A percentile compares a stretch with the other conserved stretches of the same genome.
Evolutionary conservation across 2,113 vertebrate genomes (phyloP).

Genomic region (Brachionichthys hirsutus): DNA sequence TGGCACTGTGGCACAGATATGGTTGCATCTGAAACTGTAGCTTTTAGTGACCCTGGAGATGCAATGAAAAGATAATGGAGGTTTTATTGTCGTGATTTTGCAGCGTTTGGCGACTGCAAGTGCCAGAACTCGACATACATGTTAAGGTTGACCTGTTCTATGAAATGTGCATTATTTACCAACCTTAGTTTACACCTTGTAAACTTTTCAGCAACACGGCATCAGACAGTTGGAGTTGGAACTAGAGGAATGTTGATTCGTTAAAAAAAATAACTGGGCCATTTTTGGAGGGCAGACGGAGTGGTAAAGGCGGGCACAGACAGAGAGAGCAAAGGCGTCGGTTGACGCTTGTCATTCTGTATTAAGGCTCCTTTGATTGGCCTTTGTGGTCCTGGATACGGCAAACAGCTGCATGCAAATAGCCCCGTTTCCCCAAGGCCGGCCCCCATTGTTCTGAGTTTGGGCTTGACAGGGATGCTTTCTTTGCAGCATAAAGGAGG

Average conservation of each 20-base stretch:
- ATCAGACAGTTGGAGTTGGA: slow-evolving; percentile 23
- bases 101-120: slow-evolving; percentile 36
- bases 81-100: slow-evolving; percentile 47
- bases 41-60: slow-evolving; percentile 58
- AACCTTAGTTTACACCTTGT: slow-evolving; percentile 57
- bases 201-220: slow-evolving; percentile 20
- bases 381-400: slow-evolving; percentile 90
- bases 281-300: slow-evolving; percentile 55
- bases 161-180: slow-evolving; percentile 16
- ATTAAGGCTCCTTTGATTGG: slow-evolving; percentile 88
- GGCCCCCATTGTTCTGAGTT: slow-evolving; percentile 86
- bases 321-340: slow-evolving; percentile 70
- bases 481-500: slow-evolving; percentile 84
- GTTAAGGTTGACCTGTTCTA: slow-evolving; percentile 29
- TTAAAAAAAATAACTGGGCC: slow-evolving; percentile 39
- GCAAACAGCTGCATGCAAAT: slow-evolving; percentile 98
- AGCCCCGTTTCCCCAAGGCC: slow-evolving; percentile 80
- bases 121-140: slow-evolving; percentile 36
- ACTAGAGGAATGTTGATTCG: slow-evolving; percentile 59
- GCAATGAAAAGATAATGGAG: slow-evolving; percentile 53
- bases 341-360: slow-evolving; percentile 85
- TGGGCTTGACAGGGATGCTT: slow-evolving; percentile 88
- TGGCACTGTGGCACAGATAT: slow-evolving; percentile 54
- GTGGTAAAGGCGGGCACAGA: slow-evolving; percentile 59
- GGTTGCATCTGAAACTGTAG: slow-evolving; percentile 35